These are phyloP conservation scores for Ahaetulla prasina DNA, from an alignment of 2,113 vertebrate genomes.

Conservation along the genomic window DNA sequence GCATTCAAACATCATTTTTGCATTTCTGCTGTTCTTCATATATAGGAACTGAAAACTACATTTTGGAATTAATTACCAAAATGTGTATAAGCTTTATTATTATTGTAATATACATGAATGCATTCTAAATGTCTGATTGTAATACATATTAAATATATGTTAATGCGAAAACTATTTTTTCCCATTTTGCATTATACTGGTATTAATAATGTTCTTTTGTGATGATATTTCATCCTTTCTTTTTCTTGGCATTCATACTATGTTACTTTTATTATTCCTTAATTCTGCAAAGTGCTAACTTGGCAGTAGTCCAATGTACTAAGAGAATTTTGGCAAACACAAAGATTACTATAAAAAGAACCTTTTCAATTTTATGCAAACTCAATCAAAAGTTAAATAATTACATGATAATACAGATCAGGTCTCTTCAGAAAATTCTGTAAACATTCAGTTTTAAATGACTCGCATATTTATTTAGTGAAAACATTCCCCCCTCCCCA, in stretches of 20 bases:
- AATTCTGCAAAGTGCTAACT: constrained; percentile 34
- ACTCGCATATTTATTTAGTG: neutral
- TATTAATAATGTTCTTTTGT: constrained; percentile 10
- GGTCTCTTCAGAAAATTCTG: neutral
- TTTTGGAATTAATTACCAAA: neutral
- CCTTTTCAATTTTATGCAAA: neutral
- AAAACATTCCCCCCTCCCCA: neutral
- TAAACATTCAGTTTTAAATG: neutral
- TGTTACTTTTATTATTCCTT: constrained; percentile 45
- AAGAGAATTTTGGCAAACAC: constrained; percentile 43
- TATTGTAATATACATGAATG: neutral
- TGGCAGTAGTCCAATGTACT: constrained; percentile 31
- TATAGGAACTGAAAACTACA: neutral
- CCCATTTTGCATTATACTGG: neutral
- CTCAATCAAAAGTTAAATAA: constrained; percentile 3
- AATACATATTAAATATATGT: neutral
- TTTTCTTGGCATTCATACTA: constrained; percentile 1
- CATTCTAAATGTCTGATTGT: neutral
- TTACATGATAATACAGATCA: neutral
- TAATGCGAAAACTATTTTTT: neutral
- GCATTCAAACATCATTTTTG: neutral
- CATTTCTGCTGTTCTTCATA: neutral
- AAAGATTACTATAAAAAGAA: constrained; percentile 30
- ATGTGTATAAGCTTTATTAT: neutral
- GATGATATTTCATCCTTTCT: constrained; percentile 12